Conservation (phyloP, 2,888 invertebrate species). For the Lycophotia porphyrea region DNA sequence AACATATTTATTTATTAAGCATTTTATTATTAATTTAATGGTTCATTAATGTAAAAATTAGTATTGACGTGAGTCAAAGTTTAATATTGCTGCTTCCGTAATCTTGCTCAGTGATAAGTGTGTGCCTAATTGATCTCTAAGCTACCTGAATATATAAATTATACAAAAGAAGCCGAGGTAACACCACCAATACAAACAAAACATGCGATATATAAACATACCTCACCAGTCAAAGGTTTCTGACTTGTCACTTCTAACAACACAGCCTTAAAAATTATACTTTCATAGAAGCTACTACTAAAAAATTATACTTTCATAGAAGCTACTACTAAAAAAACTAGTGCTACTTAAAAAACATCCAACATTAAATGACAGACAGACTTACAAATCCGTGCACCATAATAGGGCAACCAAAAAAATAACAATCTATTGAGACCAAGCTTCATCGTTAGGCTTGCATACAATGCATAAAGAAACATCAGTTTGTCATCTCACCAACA, state of each 20-base stretch:
- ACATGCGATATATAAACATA: constrained; percentile 23
- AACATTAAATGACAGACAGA: constrained; percentile 65
- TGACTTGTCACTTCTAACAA: constrained; percentile 50
- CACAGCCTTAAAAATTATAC: constrained; percentile 59
- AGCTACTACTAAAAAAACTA: constrained; percentile 67
- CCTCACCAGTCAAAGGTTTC: constrained; percentile 8
- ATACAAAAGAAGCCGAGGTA: background rate
- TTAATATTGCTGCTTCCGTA: background rate
- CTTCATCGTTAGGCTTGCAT: constrained; percentile 72
- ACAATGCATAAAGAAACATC: constrained; percentile 75
- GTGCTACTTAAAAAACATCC: constrained; percentile 63
- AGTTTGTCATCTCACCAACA: constrained; percentile 62
- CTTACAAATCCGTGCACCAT: constrained; percentile 67
- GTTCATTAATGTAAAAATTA: background rate
- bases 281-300: constrained; percentile 63
- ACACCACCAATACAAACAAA: constrained; percentile 16
- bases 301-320: no score
- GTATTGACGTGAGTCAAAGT: background rate
- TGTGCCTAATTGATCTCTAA: background rate
- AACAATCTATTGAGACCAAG: constrained; percentile 64
- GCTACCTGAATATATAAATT: background rate
- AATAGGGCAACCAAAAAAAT: constrained; percentile 71
- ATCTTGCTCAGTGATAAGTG: background rate
- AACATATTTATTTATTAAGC: no score
- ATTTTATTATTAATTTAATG: background rate